Evolutionary conservation across 2,113 vertebrate genomes (phyloP).

Genomic region (Strigops habroptila): DNA sequence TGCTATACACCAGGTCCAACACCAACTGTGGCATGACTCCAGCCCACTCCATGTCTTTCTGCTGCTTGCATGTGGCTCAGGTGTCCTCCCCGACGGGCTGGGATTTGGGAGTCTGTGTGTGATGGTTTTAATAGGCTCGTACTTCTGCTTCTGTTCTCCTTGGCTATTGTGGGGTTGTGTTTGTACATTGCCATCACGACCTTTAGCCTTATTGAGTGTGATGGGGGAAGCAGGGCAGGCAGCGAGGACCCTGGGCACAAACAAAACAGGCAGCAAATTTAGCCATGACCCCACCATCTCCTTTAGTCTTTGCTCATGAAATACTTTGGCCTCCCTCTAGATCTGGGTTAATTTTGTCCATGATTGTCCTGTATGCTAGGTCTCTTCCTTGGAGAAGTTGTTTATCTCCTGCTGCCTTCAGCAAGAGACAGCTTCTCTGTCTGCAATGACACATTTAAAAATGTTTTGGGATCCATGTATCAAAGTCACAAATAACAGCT

Average conservation of each 20-base stretch:
- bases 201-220: rapidly evolving
- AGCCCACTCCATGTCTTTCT: not conserved
- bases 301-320: not conserved
- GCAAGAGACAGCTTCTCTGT: not conserved
- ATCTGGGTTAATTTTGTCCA: not conserved
- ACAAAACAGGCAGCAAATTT: not conserved
- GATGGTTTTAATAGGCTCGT: not conserved
- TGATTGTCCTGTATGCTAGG: not conserved
- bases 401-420: not conserved
- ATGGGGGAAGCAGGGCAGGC: not conserved
- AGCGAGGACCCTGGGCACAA: not conserved
- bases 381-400: not conserved
- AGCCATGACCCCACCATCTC: too few species aligned
- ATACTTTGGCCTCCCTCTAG: not conserved
- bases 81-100: not conserved
- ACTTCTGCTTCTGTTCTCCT: not conserved
- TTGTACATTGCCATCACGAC: not conserved
- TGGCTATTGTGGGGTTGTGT: not conserved
- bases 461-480: slow-evolving; percentile 7
- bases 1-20: not conserved
- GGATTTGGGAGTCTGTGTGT: not conserved
- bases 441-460: not conserved
- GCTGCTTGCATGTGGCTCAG: not conserved
- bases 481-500: slow-evolving; percentile 24
- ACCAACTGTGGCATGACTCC: not conserved